A percentile compares a stretch with the other conserved stretches of the same genome.
Conservation (phyloP, 2,797 vertebrate species). For the Sebastes jordani region DNA sequence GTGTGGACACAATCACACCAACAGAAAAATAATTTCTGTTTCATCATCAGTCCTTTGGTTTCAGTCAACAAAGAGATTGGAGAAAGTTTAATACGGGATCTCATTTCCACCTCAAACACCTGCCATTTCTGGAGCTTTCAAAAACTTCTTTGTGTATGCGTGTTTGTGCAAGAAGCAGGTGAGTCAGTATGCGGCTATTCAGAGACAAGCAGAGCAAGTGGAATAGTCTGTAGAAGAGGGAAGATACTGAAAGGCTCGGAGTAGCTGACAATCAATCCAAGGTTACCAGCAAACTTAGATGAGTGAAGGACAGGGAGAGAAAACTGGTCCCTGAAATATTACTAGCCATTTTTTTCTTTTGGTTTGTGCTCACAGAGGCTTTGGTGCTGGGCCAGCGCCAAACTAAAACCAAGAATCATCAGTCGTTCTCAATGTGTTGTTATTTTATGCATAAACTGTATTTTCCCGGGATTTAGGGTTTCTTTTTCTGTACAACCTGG, state of each 20-base stretch:
- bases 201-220: not conserved
- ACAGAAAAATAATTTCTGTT: not conserved
- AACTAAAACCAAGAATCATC: not conserved
- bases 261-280: conserved; percentile 1
- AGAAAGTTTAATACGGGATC: not conserved
- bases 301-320: not conserved
- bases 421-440: not conserved
- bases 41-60: not conserved
- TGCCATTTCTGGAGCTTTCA: not conserved
- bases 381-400: not conserved
- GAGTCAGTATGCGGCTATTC: not conserved
- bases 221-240: not conserved
- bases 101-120: not conserved
- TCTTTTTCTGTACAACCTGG: not conserved
- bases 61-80: not conserved
- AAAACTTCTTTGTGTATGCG: not conserved
- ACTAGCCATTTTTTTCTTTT: not conserved
- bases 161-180: not conserved
- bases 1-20: not conserved
- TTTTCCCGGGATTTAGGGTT: not conserved
- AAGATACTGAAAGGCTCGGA: not conserved
- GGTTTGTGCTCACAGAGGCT: not conserved
- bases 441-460: not conserved
- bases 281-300: not conserved
- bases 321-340: not conserved